These are phyloP conservation scores for Penaeus japonicus DNA, from an alignment of 1,140 invertebrate genomes.

Conservation along the genomic window DNA sequence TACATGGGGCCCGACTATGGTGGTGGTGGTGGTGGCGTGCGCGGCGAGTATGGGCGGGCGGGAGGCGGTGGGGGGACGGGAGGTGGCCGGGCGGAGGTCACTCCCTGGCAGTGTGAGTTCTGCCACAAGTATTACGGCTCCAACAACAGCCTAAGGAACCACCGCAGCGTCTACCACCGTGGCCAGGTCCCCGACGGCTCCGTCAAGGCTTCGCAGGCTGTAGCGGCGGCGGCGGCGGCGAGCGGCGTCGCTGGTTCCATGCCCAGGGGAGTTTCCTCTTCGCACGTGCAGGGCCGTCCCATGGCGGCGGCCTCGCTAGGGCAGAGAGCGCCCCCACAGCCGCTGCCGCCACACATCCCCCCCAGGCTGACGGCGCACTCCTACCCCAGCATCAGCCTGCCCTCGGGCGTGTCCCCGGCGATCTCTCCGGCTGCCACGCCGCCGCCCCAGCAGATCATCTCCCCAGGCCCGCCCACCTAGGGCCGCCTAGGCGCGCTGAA, in stretches of 20 bases:
- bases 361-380: neutral
- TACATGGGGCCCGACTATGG: constrained; percentile 15
- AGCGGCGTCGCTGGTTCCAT: neutral
- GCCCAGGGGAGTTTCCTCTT: neutral
- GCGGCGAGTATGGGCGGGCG: constrained; percentile 7
- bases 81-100: neutral
- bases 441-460: neutral
- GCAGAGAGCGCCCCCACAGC: neutral
- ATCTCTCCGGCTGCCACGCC: neutral
- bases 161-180: constrained; percentile 85
- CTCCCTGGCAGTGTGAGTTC: constrained; percentile 74
- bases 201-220: neutral
- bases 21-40: constrained; percentile 14
- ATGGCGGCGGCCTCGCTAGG: neutral
- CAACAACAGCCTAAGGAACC: constrained; percentile 83
- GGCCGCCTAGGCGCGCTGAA: too few relatives aligned
- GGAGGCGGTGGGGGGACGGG: neutral
- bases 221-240: neutral
- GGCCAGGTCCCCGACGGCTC: constrained; percentile 1
- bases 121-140: constrained; percentile 87
- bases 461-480: constrained; percentile 11
- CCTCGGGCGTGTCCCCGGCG: neutral
- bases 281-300: neutral
- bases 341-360: constrained; percentile 1
- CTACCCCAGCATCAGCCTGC: neutral